These are phyloP conservation scores for Plutella xylostella DNA, from an alignment of 2,888 invertebrate genomes.

Conservation along the genomic window DNA sequence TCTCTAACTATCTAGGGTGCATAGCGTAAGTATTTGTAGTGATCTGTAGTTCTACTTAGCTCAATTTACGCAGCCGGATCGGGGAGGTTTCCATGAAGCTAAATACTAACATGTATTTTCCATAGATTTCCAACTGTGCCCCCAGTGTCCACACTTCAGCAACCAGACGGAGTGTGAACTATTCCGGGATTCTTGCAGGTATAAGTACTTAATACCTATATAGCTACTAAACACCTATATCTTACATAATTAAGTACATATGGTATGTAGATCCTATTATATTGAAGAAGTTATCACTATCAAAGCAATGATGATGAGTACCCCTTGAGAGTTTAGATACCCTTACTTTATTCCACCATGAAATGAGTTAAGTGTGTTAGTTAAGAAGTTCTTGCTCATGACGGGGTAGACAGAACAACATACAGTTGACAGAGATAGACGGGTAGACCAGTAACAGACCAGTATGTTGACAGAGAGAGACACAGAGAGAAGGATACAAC, in stretches of 20 bases:
- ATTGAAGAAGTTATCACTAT: too few species aligned
- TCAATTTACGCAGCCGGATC: background rate
- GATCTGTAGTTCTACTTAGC: background rate
- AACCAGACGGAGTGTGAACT: slow-evolving; percentile 54
- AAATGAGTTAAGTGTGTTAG: background rate
- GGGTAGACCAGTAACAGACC: background rate
- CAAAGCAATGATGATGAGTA: too few species aligned
- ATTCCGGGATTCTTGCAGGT: slow-evolving; percentile 58
- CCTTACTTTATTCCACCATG: background rate
- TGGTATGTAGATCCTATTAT: too few species aligned
- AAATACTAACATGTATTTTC: background rate
- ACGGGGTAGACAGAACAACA: background rate
- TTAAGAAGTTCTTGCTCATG: background rate
- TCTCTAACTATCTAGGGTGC: background rate
- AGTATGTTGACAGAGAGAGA: slow-evolving; percentile 32
- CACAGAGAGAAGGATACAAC: slow-evolving; percentile 9
- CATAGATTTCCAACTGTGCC: slow-evolving; percentile 51
- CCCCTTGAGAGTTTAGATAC: background rate
- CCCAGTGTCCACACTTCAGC: slow-evolving; percentile 52
- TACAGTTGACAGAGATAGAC: too few species aligned
- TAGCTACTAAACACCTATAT: too few species aligned
- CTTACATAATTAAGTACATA: too few species aligned
- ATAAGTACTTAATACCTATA: slow-evolving; percentile 13
- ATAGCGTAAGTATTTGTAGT: background rate
- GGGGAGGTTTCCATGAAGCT: background rate